Conservation (phyloP, 2,888 invertebrate genomes). For the Anagyrus pseudococci region DNA sequence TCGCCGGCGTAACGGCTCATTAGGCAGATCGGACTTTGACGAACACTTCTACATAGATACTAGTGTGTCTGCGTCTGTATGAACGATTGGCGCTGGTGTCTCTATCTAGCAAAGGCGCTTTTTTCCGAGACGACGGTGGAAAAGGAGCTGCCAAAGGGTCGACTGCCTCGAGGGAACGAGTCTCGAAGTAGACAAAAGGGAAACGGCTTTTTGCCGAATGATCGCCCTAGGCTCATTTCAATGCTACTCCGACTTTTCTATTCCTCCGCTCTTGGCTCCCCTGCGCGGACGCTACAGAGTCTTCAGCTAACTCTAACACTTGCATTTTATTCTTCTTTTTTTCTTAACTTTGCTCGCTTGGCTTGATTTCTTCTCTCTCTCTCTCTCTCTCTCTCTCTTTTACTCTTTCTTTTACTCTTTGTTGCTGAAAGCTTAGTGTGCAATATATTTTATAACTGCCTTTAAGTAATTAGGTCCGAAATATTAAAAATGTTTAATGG, state of each 20-base stretch:
- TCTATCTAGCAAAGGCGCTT: too few species aligned
- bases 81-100: too few species aligned
- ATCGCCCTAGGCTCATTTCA: slow-evolving; percentile 42
- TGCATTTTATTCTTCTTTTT: too few species aligned
- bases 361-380: background rate
- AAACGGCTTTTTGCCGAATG: slow-evolving; percentile 37
- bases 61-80: background rate
- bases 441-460: too few species aligned
- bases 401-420: background rate
- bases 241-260: slow-evolving; percentile 43
- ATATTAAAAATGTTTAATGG: too few species aligned
- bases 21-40: background rate
- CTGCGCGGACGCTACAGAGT: too few species aligned
- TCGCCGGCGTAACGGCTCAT: too few species aligned
- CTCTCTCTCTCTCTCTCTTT: slow-evolving; percentile 1
- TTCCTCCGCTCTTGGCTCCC: slow-evolving; percentile 27
- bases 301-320: too few species aligned
- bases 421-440: too few species aligned
- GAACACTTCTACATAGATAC: background rate
- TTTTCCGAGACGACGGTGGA: background rate
- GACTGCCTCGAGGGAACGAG: too few species aligned
- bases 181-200: slow-evolving; percentile 35
- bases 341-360: too few species aligned
- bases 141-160: background rate
- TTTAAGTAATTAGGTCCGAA: too few species aligned